These are phyloP conservation scores for Stenodera caucasica DNA, from an alignment of 2,888 invertebrate species.

Conservation along the genomic window DNA sequence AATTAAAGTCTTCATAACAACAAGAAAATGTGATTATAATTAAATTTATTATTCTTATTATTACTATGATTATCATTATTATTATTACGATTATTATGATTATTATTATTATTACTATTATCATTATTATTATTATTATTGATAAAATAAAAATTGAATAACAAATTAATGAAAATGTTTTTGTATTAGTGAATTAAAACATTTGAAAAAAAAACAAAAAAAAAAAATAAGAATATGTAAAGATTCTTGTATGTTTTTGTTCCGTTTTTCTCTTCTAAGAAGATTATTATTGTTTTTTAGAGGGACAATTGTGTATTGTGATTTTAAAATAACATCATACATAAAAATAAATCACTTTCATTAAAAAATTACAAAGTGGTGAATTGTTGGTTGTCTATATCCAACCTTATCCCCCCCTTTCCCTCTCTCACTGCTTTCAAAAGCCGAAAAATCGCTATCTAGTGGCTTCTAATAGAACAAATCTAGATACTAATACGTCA, in stretches of 20 bases:
- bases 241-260: constrained; percentile 44
- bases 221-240: constrained; percentile 45
- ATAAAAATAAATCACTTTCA: constrained; percentile 52
- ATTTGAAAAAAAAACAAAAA: constrained; percentile 38
- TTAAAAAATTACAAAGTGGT: constrained; percentile 23
- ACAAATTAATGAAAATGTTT: constrained; percentile 54
- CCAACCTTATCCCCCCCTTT: constrained; percentile 14
- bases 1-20: constrained; percentile 55
- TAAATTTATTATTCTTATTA: constrained; percentile 55
- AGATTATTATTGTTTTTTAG: constrained; percentile 48
- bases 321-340: constrained; percentile 49
- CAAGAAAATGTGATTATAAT: constrained; percentile 56
- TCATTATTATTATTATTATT: too few species aligned
- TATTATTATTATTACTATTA: constrained; percentile 39
- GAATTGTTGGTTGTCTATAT: too few species aligned
- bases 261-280: constrained; percentile 43
- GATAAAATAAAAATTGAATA: constrained; percentile 48
- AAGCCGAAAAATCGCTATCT: background rate
- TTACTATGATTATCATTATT: background rate
- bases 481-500: too few species aligned
- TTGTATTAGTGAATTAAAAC: constrained; percentile 54
- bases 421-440: constrained; percentile 2
- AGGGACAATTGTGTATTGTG: constrained; percentile 53
- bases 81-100: background rate
- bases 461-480: too few species aligned